Evolutionary conservation across 92 coral and sea anemone genomes (phyloP).

Genomic region (Isaurus tuberculatus): DNA sequence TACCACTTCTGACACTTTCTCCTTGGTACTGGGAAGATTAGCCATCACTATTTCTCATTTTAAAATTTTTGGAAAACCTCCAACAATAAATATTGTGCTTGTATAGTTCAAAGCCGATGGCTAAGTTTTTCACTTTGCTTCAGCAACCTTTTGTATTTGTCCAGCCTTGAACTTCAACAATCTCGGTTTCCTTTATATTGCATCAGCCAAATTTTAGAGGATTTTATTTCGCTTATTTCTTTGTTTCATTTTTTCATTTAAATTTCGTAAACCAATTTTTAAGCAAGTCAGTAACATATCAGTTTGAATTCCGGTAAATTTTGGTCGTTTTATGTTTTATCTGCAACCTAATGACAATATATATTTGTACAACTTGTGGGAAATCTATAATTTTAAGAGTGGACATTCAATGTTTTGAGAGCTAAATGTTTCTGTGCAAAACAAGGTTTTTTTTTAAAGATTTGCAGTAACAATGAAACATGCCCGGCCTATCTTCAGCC

Average conservation of each 20-base stretch:
- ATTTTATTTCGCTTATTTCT: not conserved
- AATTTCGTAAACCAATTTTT: not conserved
- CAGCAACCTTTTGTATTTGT: slow-evolving; percentile 14
- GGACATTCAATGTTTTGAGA: not conserved
- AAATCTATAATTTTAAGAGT: not conserved
- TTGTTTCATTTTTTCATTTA: not conserved
- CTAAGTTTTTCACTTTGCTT: not conserved
- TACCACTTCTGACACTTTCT: not conserved
- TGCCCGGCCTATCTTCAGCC: slow-evolving; percentile 10
- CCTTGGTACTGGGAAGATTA: not conserved
- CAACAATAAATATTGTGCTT: not conserved
- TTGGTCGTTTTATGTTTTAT: not conserved
- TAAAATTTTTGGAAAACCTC: not conserved
- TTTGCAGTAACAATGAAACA: not conserved
- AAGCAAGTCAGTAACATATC: too few relatives aligned
- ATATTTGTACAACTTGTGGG: not conserved
- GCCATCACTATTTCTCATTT: not conserved
- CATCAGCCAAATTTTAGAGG: not conserved
- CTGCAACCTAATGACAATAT: not conserved
- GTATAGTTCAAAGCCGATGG: not conserved
- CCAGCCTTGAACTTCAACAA: slow-evolving; percentile 41
- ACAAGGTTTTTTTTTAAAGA: not conserved
- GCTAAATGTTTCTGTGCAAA: not conserved
- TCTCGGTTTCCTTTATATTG: not conserved
- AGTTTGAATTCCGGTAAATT: not conserved